Base-by-base conservation (phyloP, 2,888 invertebrate species). In the Junonia oenone region DNA sequence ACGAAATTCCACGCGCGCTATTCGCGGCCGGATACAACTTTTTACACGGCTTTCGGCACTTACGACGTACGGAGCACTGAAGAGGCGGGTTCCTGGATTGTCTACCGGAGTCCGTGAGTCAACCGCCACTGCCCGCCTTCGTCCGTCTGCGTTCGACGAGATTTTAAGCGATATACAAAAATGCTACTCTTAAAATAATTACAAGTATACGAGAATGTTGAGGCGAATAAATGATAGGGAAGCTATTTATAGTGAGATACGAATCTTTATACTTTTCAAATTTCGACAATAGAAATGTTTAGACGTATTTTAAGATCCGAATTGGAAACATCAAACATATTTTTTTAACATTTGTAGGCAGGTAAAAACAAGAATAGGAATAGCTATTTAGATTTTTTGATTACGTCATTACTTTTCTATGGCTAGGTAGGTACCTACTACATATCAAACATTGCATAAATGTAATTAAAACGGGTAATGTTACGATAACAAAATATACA, bases 41-140 rank as follows among this genome's bases (percentile, higher is more conserved):
- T 87, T 87, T 86, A 87, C 89, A 88, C 89, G 89, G 88, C 88
- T 87, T 81, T 85, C 89, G 68, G 84, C 88, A 89, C 89, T 90
- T 89, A 87, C 87, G 85, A 75, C 87, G 83, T 79, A 73, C 85
- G 79, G 79, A 84, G 80, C 80, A 89, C 89, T 90, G 89, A 84
- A 80, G 79, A 80, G 76, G 73, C 77, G 73, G 70, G 71, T 73
- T 73, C 74, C 78, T 73, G 75, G 65, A 76, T 78, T 78, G 85
- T 86, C 87, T 88, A 75, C 72, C 78, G 76, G 69, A 75, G 72
- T 68, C 76, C 75, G 76, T 84, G 84, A 84, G 71, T 82, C 83
- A 84, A 68, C 67, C 70, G 68, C 61, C 66, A 66, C 69, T 65
- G 68, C 70, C 68, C 68, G 68, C 69, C 69, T 66, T 66, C 69